Evolutionary conservation across 2,888 invertebrate species (phyloP), one percentile per base, ranked within the genome.

Genomic region (Drosophila flavopinicola): DNA sequence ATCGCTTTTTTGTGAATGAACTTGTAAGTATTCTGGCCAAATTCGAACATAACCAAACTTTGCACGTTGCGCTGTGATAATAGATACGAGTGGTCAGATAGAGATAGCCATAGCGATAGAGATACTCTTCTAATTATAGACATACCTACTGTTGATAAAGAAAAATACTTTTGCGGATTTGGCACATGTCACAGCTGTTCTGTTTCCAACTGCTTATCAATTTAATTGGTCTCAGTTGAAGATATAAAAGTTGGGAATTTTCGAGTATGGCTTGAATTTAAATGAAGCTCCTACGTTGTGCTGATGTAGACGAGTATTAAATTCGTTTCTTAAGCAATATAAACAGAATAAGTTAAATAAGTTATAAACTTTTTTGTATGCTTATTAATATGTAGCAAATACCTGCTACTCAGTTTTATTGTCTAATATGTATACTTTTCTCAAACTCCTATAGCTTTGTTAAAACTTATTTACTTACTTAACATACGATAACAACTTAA

Each of bases 1-100:
- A 15, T 29, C 7, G 38, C 32, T 23, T 38, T 44, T 64, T 30
- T 30, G 57, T 86, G 86, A 79, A 79, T 86, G 87, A 84, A 86
- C 52, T 84, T 65, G 35, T 32, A 25, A 17, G 49, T 27, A 35
- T 48, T 44, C 23, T 6, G 7, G 17, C 32, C 23, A 41, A 45
- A 53, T 67, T 66, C 53, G 20, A 23, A 11, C 24, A 68, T 84
- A 56, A 37, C 25, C 11, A 72, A 63, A 49, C 57, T 7, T 25
- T 37, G 39, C 80, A 79, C 85, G 77, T 80, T 75, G 59, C 23
- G 6, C 9, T 24, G 10, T 49, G 64, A n/a, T n/a, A 33, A 38
- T 10, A n/a, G 25, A 35, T 20, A 30, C 6, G 29, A 38, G n/a
- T 13, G 7, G 5, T 32, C 7, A 38, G 25, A 29, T 65, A 38